Conservation (phyloP, 2,888 invertebrate species). For the Aphodius granarius region DNA sequence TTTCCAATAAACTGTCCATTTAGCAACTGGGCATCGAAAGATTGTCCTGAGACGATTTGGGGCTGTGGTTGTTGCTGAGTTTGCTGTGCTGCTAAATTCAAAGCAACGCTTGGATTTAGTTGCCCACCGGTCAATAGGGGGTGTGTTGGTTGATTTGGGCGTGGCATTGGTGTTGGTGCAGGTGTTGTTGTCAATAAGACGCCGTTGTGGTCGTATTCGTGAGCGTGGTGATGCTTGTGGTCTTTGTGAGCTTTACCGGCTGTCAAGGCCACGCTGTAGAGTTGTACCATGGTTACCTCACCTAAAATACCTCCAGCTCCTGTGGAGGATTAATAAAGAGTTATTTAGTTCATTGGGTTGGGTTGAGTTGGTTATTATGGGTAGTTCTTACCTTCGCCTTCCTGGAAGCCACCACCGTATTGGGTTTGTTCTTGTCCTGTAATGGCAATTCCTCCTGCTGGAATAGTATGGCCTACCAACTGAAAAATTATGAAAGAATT, state of each 20-base stretch:
- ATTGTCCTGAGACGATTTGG: slow-evolving; percentile 58
- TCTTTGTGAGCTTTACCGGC: slow-evolving; percentile 86
- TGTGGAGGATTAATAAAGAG: slow-evolving; percentile 42
- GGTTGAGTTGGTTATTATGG: not conserved
- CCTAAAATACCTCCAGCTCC: slow-evolving; percentile 69
- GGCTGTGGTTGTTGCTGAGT: slow-evolving; percentile 41
- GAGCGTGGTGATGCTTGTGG: slow-evolving; percentile 85
- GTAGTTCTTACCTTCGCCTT: slow-evolving; percentile 54
- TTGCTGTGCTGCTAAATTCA: slow-evolving; percentile 55
- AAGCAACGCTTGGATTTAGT: slow-evolving; percentile 60
- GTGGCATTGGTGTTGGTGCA: slow-evolving; percentile 60
- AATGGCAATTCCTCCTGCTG: slow-evolving; percentile 73
- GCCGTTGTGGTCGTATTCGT: slow-evolving; percentile 77
- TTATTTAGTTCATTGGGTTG: not conserved
- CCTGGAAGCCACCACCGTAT: slow-evolving; percentile 59
- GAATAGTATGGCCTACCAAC: slow-evolving; percentile 77
- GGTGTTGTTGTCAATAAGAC: slow-evolving; percentile 62
- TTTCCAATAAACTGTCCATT: slow-evolving; percentile 64
- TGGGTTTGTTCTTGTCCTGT: slow-evolving; percentile 75
- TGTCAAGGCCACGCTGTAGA: slow-evolving; percentile 78
- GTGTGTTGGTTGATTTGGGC: slow-evolving; percentile 57
- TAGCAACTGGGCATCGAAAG: slow-evolving; percentile 60
- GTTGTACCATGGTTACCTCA: slow-evolving; percentile 78
- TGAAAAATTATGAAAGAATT: slow-evolving; percentile 49
- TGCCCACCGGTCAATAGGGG: slow-evolving; percentile 65